These are phyloP conservation scores for Napeogenes sylphis DNA, from an alignment of 2,888 invertebrate genomes.

Conservation along the genomic window DNA sequence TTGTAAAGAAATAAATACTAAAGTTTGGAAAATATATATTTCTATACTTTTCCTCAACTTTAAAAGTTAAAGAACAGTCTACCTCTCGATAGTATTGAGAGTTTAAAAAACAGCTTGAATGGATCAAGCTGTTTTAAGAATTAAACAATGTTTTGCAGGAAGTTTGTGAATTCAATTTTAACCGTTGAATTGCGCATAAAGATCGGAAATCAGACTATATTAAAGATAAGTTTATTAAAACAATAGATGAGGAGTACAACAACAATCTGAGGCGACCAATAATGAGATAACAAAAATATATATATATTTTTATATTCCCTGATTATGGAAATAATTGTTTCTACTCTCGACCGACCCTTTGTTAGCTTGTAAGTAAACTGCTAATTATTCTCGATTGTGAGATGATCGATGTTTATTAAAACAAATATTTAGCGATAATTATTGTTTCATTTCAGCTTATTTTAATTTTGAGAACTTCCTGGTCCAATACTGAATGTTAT, in stretches of 20 bases:
- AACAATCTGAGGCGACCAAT: no score
- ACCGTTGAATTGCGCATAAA: no score
- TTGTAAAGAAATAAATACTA: not conserved
- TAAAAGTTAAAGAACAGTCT: not conserved
- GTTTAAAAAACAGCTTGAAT: not conserved
- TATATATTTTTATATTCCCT: not conserved
- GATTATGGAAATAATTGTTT: not conserved
- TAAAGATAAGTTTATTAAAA: no score
- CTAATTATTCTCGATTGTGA: constrained; percentile 13
- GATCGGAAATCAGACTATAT: no score
- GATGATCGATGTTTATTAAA: constrained; percentile 17
- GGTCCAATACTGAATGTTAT: not conserved
- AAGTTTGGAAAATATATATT: not conserved
- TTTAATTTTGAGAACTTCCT: not conserved
- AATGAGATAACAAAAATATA: no score
- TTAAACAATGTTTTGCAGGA: no score
- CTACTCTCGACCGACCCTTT: not conserved
- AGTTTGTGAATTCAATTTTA: no score
- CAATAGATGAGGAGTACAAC: no score
- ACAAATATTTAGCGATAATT: not conserved
- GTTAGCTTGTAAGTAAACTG: constrained; percentile 20
- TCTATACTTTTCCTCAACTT: not conserved
- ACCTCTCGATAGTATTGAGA: not conserved
- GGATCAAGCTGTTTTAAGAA: no score
- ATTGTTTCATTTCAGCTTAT: not conserved